These are phyloP conservation scores for Drosophila bipectinata DNA, from an alignment of 1,140 invertebrate genomes.

Conservation along the genomic window DNA sequence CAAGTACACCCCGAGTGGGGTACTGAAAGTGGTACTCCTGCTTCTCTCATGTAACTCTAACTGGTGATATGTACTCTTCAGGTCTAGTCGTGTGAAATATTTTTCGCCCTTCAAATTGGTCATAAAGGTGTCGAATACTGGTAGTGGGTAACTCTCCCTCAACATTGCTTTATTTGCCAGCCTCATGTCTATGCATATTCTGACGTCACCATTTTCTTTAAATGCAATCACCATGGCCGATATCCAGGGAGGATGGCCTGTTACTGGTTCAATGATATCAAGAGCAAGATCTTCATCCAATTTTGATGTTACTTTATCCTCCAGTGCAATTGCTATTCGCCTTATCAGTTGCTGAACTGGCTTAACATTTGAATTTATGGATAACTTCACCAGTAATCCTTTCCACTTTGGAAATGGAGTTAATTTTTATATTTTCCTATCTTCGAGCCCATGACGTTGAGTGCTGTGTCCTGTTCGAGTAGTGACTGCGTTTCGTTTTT, in stretches of 20 bases:
- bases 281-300: conserved; percentile 40
- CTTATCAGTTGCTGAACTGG: conserved; percentile 26
- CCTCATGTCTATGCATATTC: conserved; percentile 48
- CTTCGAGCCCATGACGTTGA: neutral
- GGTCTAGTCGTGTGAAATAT: conserved; percentile 37
- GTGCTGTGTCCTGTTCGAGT: too few relatives aligned
- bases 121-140: too few relatives aligned
- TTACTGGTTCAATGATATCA: conserved; percentile 58
- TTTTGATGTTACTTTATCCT: conserved; percentile 30
- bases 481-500: too few relatives aligned
- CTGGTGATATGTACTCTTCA: conserved; percentile 13
- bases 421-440: conserved; percentile 6
- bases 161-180: conserved; percentile 14
- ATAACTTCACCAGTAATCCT: conserved; percentile 4
- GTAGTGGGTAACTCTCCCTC: neutral
- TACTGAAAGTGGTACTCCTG: neutral
- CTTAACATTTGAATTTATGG: neutral
- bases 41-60: neutral
- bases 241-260: conserved; percentile 37
- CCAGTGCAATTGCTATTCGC: conserved; percentile 11
- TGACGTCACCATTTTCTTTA: conserved; percentile 32
- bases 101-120: conserved; percentile 27
- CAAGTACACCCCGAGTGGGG: too few relatives aligned
- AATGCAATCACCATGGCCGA: conserved; percentile 36
- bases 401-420: neutral